Evolutionary conservation across 2,888 invertebrate genomes (phyloP), one percentile per base, ranked within the genome.

Genomic region (Hydropsyche betteni): DNA sequence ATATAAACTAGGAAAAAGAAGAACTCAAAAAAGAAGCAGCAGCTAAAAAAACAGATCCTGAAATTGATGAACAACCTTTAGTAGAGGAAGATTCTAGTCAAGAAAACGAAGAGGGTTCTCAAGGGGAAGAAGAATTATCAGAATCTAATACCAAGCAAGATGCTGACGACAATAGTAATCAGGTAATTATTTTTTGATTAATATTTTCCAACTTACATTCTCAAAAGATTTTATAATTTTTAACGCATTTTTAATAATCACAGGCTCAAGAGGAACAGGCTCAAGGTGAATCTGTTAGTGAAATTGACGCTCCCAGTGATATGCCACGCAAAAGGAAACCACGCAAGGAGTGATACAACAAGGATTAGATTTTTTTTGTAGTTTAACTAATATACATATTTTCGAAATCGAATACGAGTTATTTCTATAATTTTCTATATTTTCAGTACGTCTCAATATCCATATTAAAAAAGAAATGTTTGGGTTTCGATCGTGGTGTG

Each of bases 31-130:
- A 87, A 38, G 86, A 83, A 33, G 86, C 87, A 69, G 89, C 89
- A 53, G 84, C 88, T 24, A 94, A 94, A 85, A 94, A 94, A 86
- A 92, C 92, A 74, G 94, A 94, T 83, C 91, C 89, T 68, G 82
- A 87, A 38, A 88, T 88, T 68, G 90, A 90, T 78, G 93, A 93
- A 81, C 90, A 90, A 80, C 84, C 82, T 68, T 85, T 85, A 6
- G 86, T 81, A 75, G 82, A 80, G 5, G 81, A 82, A 78, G 85
- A 83, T 72, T 6, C 82, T 50, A 82, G 83, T 69, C 83, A 83
- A 75, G 83, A 83, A 55, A 80, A 79, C 76, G 80, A 80, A 76
- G 80, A 80, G 0, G 64, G 73, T 7, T 77, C 75, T 6, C 77
- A 79, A 53, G 81, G 78, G 44, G 78, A 79, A 34, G 76, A 69